Base-by-base conservation (phyloP, 2,113 vertebrate genomes). In the Sisor rabdophorus region DNA sequence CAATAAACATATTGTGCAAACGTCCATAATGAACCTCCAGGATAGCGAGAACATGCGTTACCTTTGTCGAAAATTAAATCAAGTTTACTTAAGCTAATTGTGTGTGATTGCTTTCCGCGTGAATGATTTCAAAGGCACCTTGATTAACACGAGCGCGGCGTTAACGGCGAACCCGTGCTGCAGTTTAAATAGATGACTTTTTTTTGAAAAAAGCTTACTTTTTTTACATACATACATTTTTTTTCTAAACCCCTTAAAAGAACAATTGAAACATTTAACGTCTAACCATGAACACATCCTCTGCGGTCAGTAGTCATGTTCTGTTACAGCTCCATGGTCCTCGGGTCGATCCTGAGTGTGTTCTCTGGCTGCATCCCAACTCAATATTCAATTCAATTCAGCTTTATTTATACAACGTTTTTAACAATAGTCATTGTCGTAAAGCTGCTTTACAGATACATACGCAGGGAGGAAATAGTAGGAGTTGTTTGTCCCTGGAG, bases 121-220 rank as follows among this genome's bases (percentile, higher is more conserved):
- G 60, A 11, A 63, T 63, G 20, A 19, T 63, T 20, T 63, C 10
- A 36, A 63, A 63, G 60, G 60, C 60, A 63, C 60, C 60, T 36
- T 63, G 60, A 63, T 61, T 61, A 61, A 32, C 59, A 19, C 4
- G 17, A 63, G 60, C 1, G 30, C 19, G 11, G 60, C 17, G 19
- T 63, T 63, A 63, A 20, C 30, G 20, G 19, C 30, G 12, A 63
- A 63, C 11, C n/a, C 19, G 3, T 19, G 17, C 30, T 36, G 30
- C 30, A 12, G 20, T 63, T 20, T 17, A 30, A 28, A 60, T 60
- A 60, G n/a, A n/a, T n/a, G n/a, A n/a, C n/a, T n/a, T n/a, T n/a
- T n/a, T n/a, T n/a, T n/a, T n/a, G n/a, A n/a, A n/a, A n/a, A 60
- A 60, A 16, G 5, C 13, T 28, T 24, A 56, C 24, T 15, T 59